These are phyloP conservation scores for Nymphalis polychloros DNA, from an alignment of 2,888 invertebrate genomes.

Conservation along the genomic window DNA sequence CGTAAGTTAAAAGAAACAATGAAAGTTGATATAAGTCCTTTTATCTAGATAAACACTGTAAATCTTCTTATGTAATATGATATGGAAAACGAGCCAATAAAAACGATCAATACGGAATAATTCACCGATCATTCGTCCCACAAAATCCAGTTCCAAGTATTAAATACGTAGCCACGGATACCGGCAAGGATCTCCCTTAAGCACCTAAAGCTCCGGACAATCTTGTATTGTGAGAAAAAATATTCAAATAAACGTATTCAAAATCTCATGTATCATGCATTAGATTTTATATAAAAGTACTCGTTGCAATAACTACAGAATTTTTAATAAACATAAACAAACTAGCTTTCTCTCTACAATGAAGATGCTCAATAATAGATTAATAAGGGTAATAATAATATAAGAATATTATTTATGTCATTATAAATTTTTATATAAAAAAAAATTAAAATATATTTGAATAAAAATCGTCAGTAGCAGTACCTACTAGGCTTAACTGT, in stretches of 20 bases:
- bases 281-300: too few relatives aligned
- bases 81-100: slow-evolving; percentile 22
- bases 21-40: background rate
- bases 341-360: too few relatives aligned
- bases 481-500: too few relatives aligned
- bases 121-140: slow-evolving; percentile 8
- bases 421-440: too few relatives aligned
- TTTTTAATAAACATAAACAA: too few relatives aligned
- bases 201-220: background rate
- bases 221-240: background rate
- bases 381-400: too few relatives aligned
- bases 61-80: background rate
- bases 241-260: background rate
- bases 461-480: too few relatives aligned
- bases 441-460: too few relatives aligned
- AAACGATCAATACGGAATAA: slow-evolving; percentile 14
- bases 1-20: background rate
- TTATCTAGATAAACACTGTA: background rate
- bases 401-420: too few relatives aligned
- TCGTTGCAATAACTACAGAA: too few relatives aligned
- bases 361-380: too few relatives aligned
- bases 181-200: background rate
- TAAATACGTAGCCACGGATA: background rate
- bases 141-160: background rate
- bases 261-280: too few relatives aligned